Conservation (phyloP, 1,140 invertebrate genomes). For the Muscidifurax raptorellus region DNA sequence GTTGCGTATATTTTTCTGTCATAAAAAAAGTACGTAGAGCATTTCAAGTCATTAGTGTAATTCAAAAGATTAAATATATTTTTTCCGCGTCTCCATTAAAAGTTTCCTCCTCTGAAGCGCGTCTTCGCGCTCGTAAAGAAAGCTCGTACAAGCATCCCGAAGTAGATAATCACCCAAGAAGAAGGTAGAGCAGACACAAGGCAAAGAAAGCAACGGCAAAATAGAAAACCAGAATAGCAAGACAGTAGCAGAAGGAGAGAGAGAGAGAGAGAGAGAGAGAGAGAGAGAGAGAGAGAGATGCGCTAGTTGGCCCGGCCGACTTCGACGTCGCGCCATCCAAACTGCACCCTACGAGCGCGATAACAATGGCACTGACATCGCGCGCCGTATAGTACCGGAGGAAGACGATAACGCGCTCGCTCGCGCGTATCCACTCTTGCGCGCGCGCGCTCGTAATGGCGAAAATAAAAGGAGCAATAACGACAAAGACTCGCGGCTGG, state of each 20-base stretch:
- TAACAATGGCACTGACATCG: conserved; percentile 41
- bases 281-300: conserved; percentile 4
- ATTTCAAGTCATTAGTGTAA: no score
- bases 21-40: neutral
- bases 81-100: no score
- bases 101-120: no score
- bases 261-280: no score
- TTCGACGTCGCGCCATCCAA: conserved; percentile 25
- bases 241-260: neutral
- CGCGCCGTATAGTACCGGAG: neutral
- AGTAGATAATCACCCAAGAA: no score
- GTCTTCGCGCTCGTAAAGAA: no score
- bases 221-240: neutral
- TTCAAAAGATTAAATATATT: no score
- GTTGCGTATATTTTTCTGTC: no score
- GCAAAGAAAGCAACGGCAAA: neutral
- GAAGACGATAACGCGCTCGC: conserved; percentile 35
- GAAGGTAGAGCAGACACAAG: no score
- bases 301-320: conserved; percentile 12
- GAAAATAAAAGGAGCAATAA: conserved; percentile 48
- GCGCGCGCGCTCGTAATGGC: conserved; percentile 13
- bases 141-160: no score
- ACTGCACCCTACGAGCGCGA: conserved; percentile 10
- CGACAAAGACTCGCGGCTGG: conserved; percentile 33
- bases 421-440: conserved; percentile 32